Base-by-base conservation (phyloP, 2,113 vertebrate genomes). In the Columbina picui region DNA sequence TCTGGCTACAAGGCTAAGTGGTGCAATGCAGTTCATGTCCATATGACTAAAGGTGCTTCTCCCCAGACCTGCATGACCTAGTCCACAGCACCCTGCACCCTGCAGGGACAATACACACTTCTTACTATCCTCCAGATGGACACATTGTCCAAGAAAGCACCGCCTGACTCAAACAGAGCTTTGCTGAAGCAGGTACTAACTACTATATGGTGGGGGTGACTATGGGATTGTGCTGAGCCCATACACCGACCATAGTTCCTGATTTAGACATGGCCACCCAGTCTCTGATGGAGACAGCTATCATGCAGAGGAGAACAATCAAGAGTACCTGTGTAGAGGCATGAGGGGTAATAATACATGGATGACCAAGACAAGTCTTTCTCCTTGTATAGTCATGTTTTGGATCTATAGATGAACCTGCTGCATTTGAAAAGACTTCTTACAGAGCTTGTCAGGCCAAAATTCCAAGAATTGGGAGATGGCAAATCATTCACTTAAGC, bases 201-300 rank as follows among this genome's bases (percentile, higher is more conserved):
- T 70, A 15, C 1, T 4, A 2, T 27, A 27, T 0, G 0, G 17
- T 38, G 19, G 15, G 26, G 2, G 2, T 49, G 32, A 59, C 36
- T 56, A 25, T 32, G 25, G 20, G 0, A 52, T 10, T 5, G 18
- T 87, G 12, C 10, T 49, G 32, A 92, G 30, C 25, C 34, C 68
- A 61, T 25, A 49, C 8, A 38, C 36, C 59, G 47, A 41, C 43
- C 34, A 10, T 1, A n/a, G 27, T 41, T 34, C 26, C n/a, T 36
- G 29, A 14, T n/a, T 60, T 41, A 78, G 65, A 45, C 21, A 45
- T 12, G 36, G 17, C 12, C 25, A 61, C 7, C 4, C 26, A 32
- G 36, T 21, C 38, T 65, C n/a, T 61, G 21, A 27, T 0, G 61
- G 36, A 47, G 36, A 65, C 19, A 59, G 23, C 26, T 59, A 6